Evolutionary conservation across 2,797 vertebrate species (phyloP).

Genomic region (Lithobates pipiens): DNA sequence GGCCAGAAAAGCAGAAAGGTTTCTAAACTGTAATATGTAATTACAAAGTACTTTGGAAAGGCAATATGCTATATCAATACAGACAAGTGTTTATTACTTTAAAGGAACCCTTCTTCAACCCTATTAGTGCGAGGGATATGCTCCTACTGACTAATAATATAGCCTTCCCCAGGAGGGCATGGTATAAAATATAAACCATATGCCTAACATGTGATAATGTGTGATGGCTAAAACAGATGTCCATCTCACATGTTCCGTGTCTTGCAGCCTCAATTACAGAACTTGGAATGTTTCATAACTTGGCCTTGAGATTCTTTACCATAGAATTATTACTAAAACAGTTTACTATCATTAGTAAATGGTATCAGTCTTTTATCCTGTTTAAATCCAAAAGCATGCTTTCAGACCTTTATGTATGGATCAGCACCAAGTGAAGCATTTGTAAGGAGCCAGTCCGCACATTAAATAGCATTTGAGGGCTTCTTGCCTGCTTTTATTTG

Average conservation of each 20-base stretch:
- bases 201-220: not conserved
- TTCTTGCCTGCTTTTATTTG: no score
- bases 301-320: not conserved
- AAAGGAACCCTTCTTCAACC: not conserved
- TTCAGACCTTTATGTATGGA: no score
- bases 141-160: constrained; percentile 8
- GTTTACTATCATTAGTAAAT: no score
- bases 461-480: no score
- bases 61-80: not conserved
- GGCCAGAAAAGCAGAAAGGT: constrained; percentile 12
- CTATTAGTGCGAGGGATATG: not conserved
- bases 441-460: no score
- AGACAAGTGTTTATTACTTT: not conserved
- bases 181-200: not conserved
- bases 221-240: not conserved
- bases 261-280: not conserved
- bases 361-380: no score
- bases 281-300: not conserved
- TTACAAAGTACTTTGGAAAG: constrained; percentile 18
- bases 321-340: not conserved
- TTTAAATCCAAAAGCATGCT: no score
- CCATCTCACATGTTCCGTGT: not conserved
- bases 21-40: constrained; percentile 18
- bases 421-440: no score
- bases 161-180: not conserved